These are phyloP conservation scores for Solea senegalensis DNA, from an alignment of 2,113 vertebrate genomes.

Conservation along the genomic window DNA sequence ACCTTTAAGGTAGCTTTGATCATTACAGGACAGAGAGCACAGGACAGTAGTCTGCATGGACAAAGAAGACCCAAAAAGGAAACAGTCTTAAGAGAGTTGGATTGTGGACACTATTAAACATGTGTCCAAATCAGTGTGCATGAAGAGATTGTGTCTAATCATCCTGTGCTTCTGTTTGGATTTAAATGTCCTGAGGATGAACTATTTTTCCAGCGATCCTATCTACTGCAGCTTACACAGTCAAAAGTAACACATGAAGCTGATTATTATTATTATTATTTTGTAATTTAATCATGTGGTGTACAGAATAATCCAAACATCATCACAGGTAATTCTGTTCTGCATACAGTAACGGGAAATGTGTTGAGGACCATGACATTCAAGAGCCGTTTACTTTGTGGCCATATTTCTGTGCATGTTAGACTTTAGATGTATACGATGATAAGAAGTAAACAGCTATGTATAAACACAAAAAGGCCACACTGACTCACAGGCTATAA, in stretches of 20 bases:
- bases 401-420: background rate
- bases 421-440: slow-evolving; percentile 18
- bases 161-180: no score
- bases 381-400: slow-evolving; percentile 16
- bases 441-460: slow-evolving; percentile 20
- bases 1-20: no score
- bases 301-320: no score
- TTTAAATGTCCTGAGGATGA: no score
- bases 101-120: no score
- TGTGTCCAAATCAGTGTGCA: no score
- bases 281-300: background rate
- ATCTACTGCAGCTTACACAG: background rate
- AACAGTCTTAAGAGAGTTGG: no score
- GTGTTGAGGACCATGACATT: slow-evolving; percentile 5
- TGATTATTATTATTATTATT: background rate
- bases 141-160: no score
- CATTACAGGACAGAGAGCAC: no score
- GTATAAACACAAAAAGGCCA: slow-evolving; percentile 18
- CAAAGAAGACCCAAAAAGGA: no score
- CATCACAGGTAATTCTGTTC: background rate
- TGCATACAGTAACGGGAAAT: slow-evolving; percentile 11
- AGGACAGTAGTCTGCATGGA: no score
- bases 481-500: slow-evolving; percentile 15
- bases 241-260: background rate
- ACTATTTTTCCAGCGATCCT: no score